Conservation (phyloP, 92 coral and sea anemone species). For the Hydrozoanthus gracilis region DNA sequence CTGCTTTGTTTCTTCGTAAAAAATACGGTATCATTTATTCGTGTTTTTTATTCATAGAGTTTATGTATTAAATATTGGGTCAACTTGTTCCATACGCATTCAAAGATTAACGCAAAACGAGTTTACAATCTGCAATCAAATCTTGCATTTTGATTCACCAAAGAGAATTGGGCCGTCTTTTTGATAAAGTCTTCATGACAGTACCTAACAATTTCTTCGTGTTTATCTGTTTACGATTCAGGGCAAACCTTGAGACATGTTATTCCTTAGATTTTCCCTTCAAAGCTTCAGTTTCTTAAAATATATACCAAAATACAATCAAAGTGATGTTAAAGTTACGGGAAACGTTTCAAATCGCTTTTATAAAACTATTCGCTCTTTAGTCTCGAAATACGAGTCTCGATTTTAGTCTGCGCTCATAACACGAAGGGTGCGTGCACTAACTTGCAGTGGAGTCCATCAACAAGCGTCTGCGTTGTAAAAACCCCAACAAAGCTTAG, state of each 20-base stretch:
- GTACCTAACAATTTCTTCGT: not conserved
- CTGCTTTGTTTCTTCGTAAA: not conserved
- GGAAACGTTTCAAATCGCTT: not conserved
- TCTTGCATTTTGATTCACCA: not conserved
- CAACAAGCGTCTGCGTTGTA: not conserved
- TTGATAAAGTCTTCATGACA: not conserved
- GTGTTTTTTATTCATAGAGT: too few relatives aligned
- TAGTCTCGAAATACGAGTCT: not conserved
- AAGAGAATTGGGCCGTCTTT: not conserved
- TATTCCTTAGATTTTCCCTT: not conserved
- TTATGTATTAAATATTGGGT: not conserved
- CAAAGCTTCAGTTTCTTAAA: not conserved
- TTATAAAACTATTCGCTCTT: not conserved
- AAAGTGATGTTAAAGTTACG: not conserved
- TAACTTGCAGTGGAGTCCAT: constrained; percentile 2
- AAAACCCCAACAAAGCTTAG: not conserved
- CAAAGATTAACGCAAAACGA: not conserved
- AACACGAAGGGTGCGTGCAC: constrained; percentile 26
- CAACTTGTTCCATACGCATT: not conserved
- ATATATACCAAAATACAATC: not conserved
- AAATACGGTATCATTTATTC: not conserved
- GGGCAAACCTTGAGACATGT: too few relatives aligned
- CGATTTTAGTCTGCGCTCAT: not conserved
- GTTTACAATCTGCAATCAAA: constrained; percentile 13
- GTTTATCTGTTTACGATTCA: constrained; percentile 39